phyloP scores from a whole-genome alignment of 2,797 vertebrate genomes.

The Manis javanica region DNA sequence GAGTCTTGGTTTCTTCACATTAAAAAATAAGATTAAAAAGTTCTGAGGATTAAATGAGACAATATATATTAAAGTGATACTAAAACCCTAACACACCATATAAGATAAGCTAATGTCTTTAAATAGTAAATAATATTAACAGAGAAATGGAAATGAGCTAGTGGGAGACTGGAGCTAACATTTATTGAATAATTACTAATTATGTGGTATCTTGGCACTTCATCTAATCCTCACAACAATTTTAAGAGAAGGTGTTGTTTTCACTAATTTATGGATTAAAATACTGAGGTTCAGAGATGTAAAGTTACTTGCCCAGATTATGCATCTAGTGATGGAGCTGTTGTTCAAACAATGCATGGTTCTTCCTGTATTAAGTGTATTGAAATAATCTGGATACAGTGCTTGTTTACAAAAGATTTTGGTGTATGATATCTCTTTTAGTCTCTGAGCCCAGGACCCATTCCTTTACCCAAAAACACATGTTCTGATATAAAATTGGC shows the following conservation, averaged over 20 bases:
- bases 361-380: neutral
- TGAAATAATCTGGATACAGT: neutral
- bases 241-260: slow-evolving; percentile 17
- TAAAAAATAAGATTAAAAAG: neutral
- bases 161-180: neutral
- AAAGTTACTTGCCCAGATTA: slow-evolving; percentile 4
- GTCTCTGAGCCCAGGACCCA: neutral
- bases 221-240: neutral
- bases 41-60: neutral
- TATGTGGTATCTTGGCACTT: neutral
- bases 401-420: neutral
- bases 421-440: neutral
- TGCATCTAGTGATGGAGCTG: neutral
- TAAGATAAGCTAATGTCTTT: neutral
- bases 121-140: slow-evolving; percentile 21
- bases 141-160: neutral
- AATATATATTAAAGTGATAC: neutral
- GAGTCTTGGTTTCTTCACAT: neutral
- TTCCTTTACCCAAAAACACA: neutral
- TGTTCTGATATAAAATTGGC: slow-evolving; percentile 28
- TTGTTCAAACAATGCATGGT: slow-evolving; percentile 1
- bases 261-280: slow-evolving; percentile 5
- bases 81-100: neutral
- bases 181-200: neutral
- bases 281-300: neutral